Evolutionary conservation across 2,113 vertebrate species (phyloP).

Genomic region (Cygnus buccinator): DNA sequence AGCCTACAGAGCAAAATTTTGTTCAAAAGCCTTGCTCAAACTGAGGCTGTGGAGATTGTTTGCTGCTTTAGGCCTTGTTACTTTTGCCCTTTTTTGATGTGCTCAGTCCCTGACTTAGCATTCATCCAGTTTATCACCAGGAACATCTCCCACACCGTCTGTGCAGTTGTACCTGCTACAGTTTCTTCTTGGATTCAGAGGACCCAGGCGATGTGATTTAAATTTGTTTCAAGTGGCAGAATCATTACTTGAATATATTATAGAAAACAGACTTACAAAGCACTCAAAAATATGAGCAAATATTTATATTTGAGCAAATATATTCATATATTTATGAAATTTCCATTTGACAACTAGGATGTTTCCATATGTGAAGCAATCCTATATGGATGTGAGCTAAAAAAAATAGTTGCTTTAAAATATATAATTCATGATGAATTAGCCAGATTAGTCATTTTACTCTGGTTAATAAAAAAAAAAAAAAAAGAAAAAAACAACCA

Average conservation of each 20-base stretch:
- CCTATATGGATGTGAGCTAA: not conserved
- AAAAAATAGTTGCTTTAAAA: slow-evolving; percentile 13
- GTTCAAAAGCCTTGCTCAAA: not conserved
- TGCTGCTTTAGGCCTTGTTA: fast-evolving
- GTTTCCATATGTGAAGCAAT: not conserved
- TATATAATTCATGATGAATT: not conserved
- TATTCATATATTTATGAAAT: not conserved
- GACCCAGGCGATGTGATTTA: not conserved
- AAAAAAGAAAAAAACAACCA: too few relatives aligned
- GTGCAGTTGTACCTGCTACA: not conserved
- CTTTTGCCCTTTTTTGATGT: not conserved
- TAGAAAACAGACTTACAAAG: not conserved
- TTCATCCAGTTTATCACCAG: not conserved
- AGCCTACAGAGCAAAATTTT: not conserved
- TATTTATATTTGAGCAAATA: not conserved
- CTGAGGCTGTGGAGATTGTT: fast-evolving
- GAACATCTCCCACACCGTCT: not conserved
- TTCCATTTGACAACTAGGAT: not conserved
- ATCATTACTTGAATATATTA: not conserved
- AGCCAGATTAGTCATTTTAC: not conserved
- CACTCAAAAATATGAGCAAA: not conserved
- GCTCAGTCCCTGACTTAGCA: not conserved
- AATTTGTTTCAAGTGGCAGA: not conserved
- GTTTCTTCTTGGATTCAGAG: not conserved
- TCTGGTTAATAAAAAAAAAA: not conserved